A percentile compares a stretch with the other conserved stretches of the same genome.
phyloP scores from a whole-genome alignment of 1,140 invertebrate genomes.

The Drosophila serrata region DNA sequence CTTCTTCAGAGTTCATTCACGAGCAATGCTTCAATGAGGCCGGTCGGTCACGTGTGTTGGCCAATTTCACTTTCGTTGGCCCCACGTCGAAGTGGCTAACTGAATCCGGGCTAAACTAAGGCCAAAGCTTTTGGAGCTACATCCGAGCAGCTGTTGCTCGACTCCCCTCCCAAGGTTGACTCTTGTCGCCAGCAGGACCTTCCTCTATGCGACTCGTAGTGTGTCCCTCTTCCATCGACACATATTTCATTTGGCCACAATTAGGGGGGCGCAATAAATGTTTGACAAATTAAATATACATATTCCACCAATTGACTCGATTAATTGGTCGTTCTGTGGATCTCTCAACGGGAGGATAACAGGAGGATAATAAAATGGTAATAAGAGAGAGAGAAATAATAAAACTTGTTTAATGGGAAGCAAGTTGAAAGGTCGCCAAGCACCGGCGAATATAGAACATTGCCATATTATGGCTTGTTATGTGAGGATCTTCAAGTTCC shows the following conservation, averaged over 20 bases:
- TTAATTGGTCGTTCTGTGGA: slow-evolving; percentile 47
- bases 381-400: slow-evolving; percentile 6
- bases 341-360: slow-evolving; percentile 11
- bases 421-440: background rate
- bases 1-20: slow-evolving; percentile 57
- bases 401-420: slow-evolving; percentile 21
- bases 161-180: slow-evolving; percentile 12
- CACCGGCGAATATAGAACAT: background rate
- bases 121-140: slow-evolving; percentile 34
- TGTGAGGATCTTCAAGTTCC: background rate
- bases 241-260: slow-evolving; percentile 30
- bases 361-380: slow-evolving; percentile 29
- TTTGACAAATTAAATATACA: slow-evolving; percentile 53
- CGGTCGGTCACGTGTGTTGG: slow-evolving; percentile 58
- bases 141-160: slow-evolving; percentile 46
- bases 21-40: slow-evolving; percentile 42
- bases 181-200: slow-evolving; percentile 22
- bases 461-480: background rate
- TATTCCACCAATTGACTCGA: slow-evolving; percentile 45
- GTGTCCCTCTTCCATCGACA: slow-evolving; percentile 17
- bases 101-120: slow-evolving; percentile 44
- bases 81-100: slow-evolving; percentile 4
- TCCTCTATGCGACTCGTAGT: slow-evolving; percentile 17
- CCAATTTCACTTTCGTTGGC: slow-evolving; percentile 47
- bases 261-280: slow-evolving; percentile 18